Base-by-base conservation (phyloP, 1,140 invertebrate genomes). In the Trialeurodes vaporariorum region DNA sequence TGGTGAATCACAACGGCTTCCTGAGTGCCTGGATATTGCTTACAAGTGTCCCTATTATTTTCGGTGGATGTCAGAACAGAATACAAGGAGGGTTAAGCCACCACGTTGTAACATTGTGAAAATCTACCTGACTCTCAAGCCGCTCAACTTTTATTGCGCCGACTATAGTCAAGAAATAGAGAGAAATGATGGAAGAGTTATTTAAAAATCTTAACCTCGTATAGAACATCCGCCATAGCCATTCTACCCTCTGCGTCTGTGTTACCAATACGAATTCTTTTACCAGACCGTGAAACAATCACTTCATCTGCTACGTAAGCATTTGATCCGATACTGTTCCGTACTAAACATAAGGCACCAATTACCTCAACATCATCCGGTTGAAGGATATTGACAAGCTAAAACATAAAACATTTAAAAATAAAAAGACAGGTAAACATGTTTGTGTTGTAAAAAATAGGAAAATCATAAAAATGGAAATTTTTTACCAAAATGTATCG, bases 171-270 rank as follows among this genome's bases (percentile, higher is more conserved):
- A n/a, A n/a, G n/a, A n/a, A n/a, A n/a, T n/a, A n/a, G n/a, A n/a
- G n/a, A n/a, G n/a, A n/a, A n/a, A n/a, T n/a, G n/a, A n/a, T n/a
- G n/a, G n/a, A 17, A 49, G 34, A 49, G 34, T 49, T 49, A 17
- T 49, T 34, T n/a, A 12, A 59, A 59, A 25, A 2, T 2, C 25
- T 34, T 75, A 74, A 89, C 83, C 75, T 83, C 83, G 75, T 88
- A 96, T 2, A 98, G 81, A 2, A 92, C 87, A 81, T 98, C 96
- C 21, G 92, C 89, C 94, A 98, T 97, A 11, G 91, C 92, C 84
- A 98, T 89, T 25, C 96, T 80, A 0, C 96, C 96, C 80, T 98
- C 96, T 59, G 95, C 94, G 81, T 98, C 96, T 11, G 96, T 98
- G 75, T 98, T 98, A 1, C 88, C 90, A 64, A 98, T 84, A 65